Evolutionary conservation across 2,113 vertebrate genomes (phyloP).

Genomic region (Corythornis cristatus): DNA sequence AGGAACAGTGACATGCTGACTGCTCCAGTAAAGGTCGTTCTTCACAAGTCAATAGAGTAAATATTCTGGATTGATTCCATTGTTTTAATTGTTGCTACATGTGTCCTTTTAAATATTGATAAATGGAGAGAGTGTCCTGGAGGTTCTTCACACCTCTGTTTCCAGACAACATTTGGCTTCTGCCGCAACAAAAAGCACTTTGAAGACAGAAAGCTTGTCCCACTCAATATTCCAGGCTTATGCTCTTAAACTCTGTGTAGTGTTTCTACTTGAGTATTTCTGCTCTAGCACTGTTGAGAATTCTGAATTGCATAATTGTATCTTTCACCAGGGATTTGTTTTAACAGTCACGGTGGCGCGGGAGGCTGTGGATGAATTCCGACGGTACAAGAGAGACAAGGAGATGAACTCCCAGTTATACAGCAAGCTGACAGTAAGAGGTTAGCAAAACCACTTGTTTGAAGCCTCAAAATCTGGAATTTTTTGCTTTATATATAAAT

Average conservation of each 20-base stretch:
- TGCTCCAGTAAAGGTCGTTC: slow-evolving; percentile 4
- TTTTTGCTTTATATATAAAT: background rate
- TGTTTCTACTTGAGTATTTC: background rate
- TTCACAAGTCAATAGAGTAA: slow-evolving; percentile 35
- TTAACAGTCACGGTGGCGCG: slow-evolving; percentile 91
- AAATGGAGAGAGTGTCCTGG: background rate
- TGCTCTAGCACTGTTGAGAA: background rate
- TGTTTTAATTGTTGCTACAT: slow-evolving; percentile 40
- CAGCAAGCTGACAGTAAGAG: slow-evolving; percentile 94
- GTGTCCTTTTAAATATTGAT: slow-evolving; percentile 12
- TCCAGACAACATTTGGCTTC: background rate
- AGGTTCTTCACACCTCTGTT: background rate
- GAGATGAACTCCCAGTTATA: slow-evolving; percentile 98
- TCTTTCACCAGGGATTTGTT: slow-evolving; percentile 89
- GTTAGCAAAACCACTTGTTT: slow-evolving; percentile 71
- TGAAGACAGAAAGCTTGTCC: background rate
- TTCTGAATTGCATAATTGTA: slow-evolving; percentile 19
- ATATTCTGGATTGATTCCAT: slow-evolving; percentile 45
- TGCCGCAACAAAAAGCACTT: background rate
- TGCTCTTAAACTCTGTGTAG: background rate
- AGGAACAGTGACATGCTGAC: background rate
- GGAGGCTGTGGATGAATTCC: slow-evolving; percentile 93
- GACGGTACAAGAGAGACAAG: slow-evolving; percentile 92
- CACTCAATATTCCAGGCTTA: background rate
- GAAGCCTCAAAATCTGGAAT: background rate